phyloP scores from a whole-genome alignment of 2,888 invertebrate genomes.

The Hypena proboscidalis region DNA sequence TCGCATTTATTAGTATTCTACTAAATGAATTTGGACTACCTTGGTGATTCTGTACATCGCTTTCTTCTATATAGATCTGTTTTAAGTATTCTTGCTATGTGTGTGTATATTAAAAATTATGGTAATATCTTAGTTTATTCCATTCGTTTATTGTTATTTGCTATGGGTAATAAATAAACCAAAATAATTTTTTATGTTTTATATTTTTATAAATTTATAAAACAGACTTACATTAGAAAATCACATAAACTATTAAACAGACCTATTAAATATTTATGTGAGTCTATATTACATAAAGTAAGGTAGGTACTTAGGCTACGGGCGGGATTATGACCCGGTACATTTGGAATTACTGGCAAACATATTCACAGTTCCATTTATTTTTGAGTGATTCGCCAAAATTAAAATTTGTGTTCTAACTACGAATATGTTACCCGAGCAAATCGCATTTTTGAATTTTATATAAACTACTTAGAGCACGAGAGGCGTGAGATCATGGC shows the following conservation, averaged over 20 bases:
- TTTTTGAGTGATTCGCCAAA: conserved; percentile 22
- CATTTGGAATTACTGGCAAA: conserved; percentile 77
- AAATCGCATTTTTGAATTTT: conserved; percentile 67
- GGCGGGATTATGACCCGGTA: conserved; percentile 85
- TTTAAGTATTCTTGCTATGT: no score
- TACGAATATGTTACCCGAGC: conserved; percentile 70
- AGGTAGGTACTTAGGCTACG: conserved; percentile 84
- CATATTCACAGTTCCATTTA: conserved; percentile 63
- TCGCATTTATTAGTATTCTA: no score
- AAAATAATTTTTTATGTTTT: conserved; percentile 62
- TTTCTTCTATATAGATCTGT: no score
- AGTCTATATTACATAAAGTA: conserved; percentile 84
- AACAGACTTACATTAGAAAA: conserved; percentile 85
- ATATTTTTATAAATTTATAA: conserved; percentile 76
- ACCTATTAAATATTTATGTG: conserved; percentile 85
- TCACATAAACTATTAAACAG: conserved; percentile 85
- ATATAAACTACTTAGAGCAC: conserved; percentile 77
- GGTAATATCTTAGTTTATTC: background rate
- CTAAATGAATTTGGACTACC: no score
- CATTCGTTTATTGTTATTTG: background rate
- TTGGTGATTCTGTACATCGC: no score
- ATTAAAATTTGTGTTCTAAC: conserved; percentile 33
- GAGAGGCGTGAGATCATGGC: conserved; percentile 76
- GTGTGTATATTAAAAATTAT: no score
- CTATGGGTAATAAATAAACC: conserved; percentile 21